These are phyloP conservation scores for Eulemur coronatus DNA, from an alignment of 2,797 vertebrate genomes.

Conservation along the genomic window DNA sequence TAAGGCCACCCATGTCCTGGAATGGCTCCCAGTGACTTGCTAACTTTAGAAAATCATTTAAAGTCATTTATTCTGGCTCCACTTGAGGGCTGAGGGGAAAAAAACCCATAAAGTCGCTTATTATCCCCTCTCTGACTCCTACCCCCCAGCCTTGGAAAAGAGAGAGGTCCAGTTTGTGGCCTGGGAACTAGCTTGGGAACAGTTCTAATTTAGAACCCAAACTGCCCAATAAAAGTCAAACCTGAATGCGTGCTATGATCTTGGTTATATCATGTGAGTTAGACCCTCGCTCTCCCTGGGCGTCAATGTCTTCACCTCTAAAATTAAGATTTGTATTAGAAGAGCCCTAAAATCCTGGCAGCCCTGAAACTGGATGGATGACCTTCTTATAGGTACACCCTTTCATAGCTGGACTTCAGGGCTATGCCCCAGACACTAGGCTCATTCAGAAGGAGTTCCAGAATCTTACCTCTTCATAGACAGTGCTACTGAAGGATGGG, in stretches of 20 bases:
- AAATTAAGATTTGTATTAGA: neutral
- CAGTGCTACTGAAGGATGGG: neutral
- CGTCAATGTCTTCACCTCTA: neutral
- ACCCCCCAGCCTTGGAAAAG: neutral
- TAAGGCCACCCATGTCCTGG: neutral
- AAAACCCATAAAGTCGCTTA: neutral
- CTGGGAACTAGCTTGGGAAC: neutral
- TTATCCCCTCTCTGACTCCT: neutral
- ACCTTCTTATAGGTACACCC: neutral
- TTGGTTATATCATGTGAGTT: neutral
- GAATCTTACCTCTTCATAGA: slow-evolving; percentile 68
- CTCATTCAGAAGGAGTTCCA: neutral
- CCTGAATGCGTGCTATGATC: neutral
- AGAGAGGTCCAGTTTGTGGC: neutral
- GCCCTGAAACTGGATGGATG: neutral
- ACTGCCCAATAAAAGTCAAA: neutral
- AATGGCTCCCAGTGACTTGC: neutral
- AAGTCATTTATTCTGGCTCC: neutral
- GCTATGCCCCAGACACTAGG: neutral
- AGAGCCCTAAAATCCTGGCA: neutral
- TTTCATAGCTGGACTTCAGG: neutral
- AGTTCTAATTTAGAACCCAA: neutral
- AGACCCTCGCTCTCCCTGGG: neutral
- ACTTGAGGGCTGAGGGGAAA: neutral
- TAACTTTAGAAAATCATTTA: neutral